Evolutionary conservation across 2,113 vertebrate species (phyloP).

Genomic region (Coregonus clupeaformis): DNA sequence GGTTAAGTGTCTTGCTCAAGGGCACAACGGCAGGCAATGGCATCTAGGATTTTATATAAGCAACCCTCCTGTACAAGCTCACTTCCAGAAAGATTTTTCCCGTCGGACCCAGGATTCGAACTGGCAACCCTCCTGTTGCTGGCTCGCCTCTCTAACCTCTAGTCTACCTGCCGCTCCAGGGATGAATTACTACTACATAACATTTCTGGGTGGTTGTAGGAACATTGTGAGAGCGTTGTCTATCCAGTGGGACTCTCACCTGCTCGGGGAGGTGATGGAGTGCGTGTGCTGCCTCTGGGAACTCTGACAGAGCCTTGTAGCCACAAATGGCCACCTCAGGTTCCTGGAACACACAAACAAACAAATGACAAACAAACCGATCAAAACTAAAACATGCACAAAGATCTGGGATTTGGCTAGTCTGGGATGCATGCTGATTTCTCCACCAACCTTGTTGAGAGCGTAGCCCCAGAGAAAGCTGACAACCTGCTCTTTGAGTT

Average conservation of each 20-base stretch:
- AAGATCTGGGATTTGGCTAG: too few species aligned
- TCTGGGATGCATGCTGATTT: background rate
- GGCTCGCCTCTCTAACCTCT: too few species aligned
- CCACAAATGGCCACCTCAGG: conserved; percentile 80
- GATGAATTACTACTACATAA: background rate
- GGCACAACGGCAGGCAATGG: too few species aligned
- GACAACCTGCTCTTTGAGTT: conserved; percentile 85
- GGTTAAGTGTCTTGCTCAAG: too few species aligned
- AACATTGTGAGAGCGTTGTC: background rate
- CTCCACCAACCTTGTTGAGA: conserved; percentile 74
- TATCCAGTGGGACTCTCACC: conserved; percentile 63
- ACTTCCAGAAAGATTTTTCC: too few species aligned
- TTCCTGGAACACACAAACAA: conserved; percentile 72
- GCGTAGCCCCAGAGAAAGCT: conserved; percentile 88
- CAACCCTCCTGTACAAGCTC: too few species aligned
- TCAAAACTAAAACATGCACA: background rate
- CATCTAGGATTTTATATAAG: too few species aligned
- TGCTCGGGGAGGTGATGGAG: conserved; percentile 85
- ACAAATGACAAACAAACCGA: conserved; percentile 16
- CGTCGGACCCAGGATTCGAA: too few species aligned
- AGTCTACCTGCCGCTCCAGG: too few species aligned
- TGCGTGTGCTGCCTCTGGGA: conserved; percentile 77
- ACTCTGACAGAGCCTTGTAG: conserved; percentile 86
- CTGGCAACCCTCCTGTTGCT: too few species aligned
- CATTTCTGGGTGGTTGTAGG: background rate